These are phyloP conservation scores for Campylomormyrus tamandua DNA, from an alignment of 2,113 vertebrate species.

Conservation along the genomic window DNA sequence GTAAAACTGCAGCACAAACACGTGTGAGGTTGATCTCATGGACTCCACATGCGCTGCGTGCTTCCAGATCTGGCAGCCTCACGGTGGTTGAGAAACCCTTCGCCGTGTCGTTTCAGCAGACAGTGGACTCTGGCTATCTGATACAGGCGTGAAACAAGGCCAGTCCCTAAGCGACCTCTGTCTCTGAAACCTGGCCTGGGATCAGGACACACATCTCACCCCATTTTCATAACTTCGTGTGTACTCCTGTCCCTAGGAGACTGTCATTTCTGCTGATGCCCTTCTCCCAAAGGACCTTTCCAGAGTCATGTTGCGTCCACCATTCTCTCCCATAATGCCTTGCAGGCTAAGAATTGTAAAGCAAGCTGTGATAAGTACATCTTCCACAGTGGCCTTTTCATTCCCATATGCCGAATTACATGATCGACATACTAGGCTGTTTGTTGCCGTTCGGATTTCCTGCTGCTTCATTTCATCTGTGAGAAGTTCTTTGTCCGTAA, in stretches of 20 bases:
- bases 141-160: background rate
- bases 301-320: background rate
- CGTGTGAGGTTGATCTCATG: background rate
- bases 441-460: background rate
- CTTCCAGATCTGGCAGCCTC: constrained; percentile 6
- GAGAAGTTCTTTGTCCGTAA: background rate
- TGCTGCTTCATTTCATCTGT: background rate
- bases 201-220: background rate
- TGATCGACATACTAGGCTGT: background rate
- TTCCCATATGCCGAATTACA: background rate
- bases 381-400: background rate
- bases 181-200: constrained; percentile 2
- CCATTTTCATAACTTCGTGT: background rate
- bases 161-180: background rate
- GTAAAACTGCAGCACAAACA: background rate
- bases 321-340: background rate
- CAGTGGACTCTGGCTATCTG: background rate
- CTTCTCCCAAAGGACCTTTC: background rate
- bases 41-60: background rate
- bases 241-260: background rate
- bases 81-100: background rate
- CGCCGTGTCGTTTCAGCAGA: background rate
- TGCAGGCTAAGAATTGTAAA: background rate
- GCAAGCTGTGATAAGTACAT: background rate
- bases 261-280: background rate